Evolutionary conservation across 2,797 vertebrate species (phyloP).

Genomic region (Echeneis naucrates): DNA sequence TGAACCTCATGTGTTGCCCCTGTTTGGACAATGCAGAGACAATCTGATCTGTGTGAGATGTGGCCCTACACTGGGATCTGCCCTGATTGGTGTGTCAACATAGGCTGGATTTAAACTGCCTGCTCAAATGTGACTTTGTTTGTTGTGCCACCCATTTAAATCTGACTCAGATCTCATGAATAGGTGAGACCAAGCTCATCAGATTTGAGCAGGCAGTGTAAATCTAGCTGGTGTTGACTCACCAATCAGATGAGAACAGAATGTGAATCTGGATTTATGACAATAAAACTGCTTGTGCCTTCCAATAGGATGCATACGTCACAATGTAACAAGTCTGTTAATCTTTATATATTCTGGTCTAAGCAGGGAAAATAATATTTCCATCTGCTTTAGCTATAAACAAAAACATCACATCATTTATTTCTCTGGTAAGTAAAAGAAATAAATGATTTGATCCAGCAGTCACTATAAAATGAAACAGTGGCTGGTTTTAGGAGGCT

Average conservation of each 20-base stretch:
- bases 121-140: slow-evolving; percentile 78
- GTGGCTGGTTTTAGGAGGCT: slow-evolving; percentile 48
- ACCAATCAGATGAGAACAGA: slow-evolving; percentile 64
- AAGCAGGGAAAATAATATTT: slow-evolving; percentile 18
- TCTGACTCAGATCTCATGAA: slow-evolving; percentile 63
- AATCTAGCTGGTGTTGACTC: slow-evolving; percentile 67
- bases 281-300: slow-evolving; percentile 12
- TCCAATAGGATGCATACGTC: slow-evolving; percentile 20
- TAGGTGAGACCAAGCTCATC: slow-evolving; percentile 68
- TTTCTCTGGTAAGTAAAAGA: slow-evolving; percentile 34
- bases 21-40: slow-evolving; percentile 67
- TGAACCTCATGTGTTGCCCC: slow-evolving; percentile 38
- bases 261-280: slow-evolving; percentile 37
- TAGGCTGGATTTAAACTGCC: slow-evolving; percentile 71
- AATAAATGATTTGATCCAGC: slow-evolving; percentile 57
- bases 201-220: slow-evolving; percentile 68
- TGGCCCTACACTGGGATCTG: slow-evolving; percentile 57
- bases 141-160: slow-evolving; percentile 64
- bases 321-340: slow-evolving; percentile 8
- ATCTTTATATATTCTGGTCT: slow-evolving; percentile 19
- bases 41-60: slow-evolving; percentile 70
- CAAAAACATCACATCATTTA: slow-evolving; percentile 28
- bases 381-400: slow-evolving; percentile 19
- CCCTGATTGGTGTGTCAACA: slow-evolving; percentile 77
- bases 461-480: slow-evolving; percentile 49